Evolutionary conservation across 2,797 vertebrate species (phyloP), one percentile per base, ranked within the genome.

Genomic region (Hemibagrus guttatus): DNA sequence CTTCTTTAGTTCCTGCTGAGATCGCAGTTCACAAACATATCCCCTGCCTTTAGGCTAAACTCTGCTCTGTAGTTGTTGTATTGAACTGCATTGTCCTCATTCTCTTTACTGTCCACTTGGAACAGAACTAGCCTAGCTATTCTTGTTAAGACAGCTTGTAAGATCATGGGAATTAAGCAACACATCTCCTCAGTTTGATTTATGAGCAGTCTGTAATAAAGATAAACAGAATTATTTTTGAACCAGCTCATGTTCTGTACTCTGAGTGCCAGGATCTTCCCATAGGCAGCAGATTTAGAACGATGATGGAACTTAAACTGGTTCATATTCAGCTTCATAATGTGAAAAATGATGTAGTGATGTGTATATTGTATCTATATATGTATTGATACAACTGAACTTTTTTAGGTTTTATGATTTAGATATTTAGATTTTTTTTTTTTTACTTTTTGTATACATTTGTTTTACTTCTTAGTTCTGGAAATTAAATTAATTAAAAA

Each of bases 211-310:
- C 56, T 39, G 19, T 79, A 42, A 39, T 59, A 59, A 59, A 59
- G 2, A 39, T 11, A 79, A 79, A 79, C 31, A 79, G 56, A 59
- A 35, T 59, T 58, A 78, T 78, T 78, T 78, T 78, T 78, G 52
- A 12, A 79, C 31, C 54, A 39, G 19, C 56, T 79, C 56, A 39
- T 79, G 76, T 79, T 23, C 56, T 59, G 21, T 79, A 39, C 31
- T 26, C 56, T 2, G 6, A 76, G 74, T 76, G 9, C 74, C 74
- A 52, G 26, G 54, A 23, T 39, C 19, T 59, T 79, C 19, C 39
- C 76, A 79, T 39, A 28, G 76, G 76, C 52, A 58, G 54, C 31
- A 23, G 54, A 58, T 79, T 79, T 26, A 79, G 56, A 79, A 39
- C 76, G 58, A 54, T 58, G 76, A 79, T 39, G 16, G 54, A 59